Evolutionary conservation across 2,888 invertebrate genomes (phyloP).

Genomic region (Euzetes globulus): DNA sequence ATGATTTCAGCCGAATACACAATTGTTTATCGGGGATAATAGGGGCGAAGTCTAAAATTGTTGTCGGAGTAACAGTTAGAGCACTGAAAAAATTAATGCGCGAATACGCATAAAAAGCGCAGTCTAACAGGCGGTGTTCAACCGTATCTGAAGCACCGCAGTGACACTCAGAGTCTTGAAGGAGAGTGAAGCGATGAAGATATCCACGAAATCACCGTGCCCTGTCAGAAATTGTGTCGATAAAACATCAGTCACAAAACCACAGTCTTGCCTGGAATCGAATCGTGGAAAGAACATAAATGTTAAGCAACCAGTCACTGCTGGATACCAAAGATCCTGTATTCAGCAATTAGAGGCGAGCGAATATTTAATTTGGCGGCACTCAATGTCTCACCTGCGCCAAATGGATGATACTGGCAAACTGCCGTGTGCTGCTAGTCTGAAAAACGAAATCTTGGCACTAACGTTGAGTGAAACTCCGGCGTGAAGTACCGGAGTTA

Average conservation of each 20-base stretch:
- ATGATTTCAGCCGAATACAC: no score
- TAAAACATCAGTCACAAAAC: neutral
- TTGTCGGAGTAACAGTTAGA: neutral
- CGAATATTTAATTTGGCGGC: neutral
- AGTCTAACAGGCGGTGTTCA: neutral
- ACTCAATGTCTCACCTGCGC: neutral
- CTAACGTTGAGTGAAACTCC: no score
- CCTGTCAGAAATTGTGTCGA: neutral
- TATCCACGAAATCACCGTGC: neutral
- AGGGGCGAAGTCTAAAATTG: no score
- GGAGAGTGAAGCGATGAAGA: neutral
- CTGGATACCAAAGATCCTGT: neutral
- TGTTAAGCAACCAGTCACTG: neutral
- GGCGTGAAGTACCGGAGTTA: neutral
- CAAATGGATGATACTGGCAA: neutral
- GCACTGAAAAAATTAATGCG: neutral
- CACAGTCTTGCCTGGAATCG: neutral
- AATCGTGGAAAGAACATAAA: neutral
- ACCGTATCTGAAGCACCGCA: neutral
- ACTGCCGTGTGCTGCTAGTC: neutral
- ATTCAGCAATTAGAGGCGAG: neutral
- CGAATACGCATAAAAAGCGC: neutral
- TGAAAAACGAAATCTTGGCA: neutral
- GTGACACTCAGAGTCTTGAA: neutral
- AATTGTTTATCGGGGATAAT: no score